Evolutionary conservation across 2,797 vertebrate species (phyloP).

Genomic region (Rhinella marina): DNA sequence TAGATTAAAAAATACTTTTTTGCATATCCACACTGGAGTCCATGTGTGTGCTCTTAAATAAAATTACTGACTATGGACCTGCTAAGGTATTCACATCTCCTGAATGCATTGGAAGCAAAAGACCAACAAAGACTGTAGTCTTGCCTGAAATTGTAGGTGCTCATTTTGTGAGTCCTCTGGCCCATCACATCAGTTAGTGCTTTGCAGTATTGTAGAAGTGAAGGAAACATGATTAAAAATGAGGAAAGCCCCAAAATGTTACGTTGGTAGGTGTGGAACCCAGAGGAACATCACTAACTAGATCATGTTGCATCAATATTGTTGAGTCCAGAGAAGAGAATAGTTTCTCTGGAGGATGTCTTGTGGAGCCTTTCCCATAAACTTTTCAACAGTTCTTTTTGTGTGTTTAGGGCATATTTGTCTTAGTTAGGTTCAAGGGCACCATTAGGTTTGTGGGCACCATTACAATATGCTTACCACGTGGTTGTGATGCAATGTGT

Average conservation of each 20-base stretch:
- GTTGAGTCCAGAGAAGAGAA: background rate
- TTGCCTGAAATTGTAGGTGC: background rate
- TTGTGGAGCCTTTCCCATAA: background rate
- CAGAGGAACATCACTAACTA: background rate
- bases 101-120: background rate
- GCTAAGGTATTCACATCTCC: background rate
- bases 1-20: too few species aligned
- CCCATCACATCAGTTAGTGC: background rate
- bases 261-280: background rate
- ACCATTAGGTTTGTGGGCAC: background rate
- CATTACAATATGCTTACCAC: constrained; percentile 73
- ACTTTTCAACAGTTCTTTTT: background rate
- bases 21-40: too few species aligned
- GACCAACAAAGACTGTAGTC: background rate
- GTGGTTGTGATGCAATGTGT: constrained; percentile 78
- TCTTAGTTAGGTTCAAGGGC: background rate
- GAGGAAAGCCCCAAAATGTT: too few species aligned
- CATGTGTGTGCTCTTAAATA: too few species aligned
- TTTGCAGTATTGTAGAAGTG: background rate
- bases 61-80: background rate
- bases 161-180: background rate
- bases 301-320: background rate
- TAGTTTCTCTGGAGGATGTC: background rate
- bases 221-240: background rate
- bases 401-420: background rate